Evolutionary conservation across 2,113 vertebrate species (phyloP).

Genomic region (Alligator mississippiensis): DNA sequence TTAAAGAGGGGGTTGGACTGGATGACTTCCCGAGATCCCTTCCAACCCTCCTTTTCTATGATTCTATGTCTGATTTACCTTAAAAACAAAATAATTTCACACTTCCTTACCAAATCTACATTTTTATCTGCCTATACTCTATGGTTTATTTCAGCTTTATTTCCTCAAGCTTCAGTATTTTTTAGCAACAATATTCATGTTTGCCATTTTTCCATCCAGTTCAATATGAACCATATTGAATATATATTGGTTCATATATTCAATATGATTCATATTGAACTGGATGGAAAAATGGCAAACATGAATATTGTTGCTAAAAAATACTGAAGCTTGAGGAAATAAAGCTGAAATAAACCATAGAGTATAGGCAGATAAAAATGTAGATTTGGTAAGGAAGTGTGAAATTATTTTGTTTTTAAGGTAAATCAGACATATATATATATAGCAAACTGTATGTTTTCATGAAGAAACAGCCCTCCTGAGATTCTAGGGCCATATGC

Average conservation of each 20-base stretch:
- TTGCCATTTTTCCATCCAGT: conserved; percentile 36
- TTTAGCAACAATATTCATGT: conserved; percentile 25
- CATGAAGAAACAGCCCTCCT: conserved; percentile 51
- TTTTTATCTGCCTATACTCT: neutral
- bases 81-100: conserved; percentile 13
- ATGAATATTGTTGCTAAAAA: conserved; percentile 36
- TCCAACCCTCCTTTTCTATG: conserved; percentile 4
- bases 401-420: conserved; percentile 21
- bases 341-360: conserved; percentile 26
- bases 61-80: neutral
- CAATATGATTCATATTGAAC: neutral
- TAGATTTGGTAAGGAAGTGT: neutral
- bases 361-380: neutral
- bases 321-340: conserved; percentile 43
- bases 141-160: conserved; percentile 33
- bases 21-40: neutral
- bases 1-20: no score
- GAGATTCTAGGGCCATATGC: conserved; percentile 46
- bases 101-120: neutral
- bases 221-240: conserved; percentile 19
- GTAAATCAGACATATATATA: conserved; percentile 22
- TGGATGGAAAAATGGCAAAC: conserved; percentile 34
- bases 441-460: conserved; percentile 58
- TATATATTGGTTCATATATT: conserved; percentile 5
- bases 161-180: conserved; percentile 47